phyloP scores from a whole-genome alignment of 2,113 vertebrate species.

The Haemorhous mexicanus region DNA sequence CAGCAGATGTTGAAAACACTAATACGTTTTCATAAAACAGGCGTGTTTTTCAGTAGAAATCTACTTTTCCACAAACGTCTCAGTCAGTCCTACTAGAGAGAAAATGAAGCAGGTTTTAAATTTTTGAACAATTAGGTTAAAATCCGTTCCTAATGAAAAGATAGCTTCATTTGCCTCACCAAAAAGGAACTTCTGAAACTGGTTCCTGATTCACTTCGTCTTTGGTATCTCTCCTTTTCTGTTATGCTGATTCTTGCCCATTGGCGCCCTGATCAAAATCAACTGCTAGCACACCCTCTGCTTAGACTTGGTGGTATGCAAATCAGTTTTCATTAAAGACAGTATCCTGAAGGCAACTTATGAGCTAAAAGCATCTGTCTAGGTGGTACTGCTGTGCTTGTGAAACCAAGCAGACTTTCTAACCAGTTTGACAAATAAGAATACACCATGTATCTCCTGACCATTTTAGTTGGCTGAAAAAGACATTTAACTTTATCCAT shows the following conservation, averaged over 20 bases:
- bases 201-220: not conserved
- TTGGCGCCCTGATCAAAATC: constrained; percentile 30
- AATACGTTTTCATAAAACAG: not conserved
- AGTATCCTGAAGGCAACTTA: constrained; percentile 26
- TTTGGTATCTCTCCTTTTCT: constrained; percentile 6
- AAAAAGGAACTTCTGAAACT: not conserved
- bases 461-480: not conserved
- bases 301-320: not conserved
- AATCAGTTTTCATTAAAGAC: constrained; percentile 29
- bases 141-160: not conserved
- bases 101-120: not conserved
- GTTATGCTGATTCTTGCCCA: constrained; percentile 16
- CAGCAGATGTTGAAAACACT: not conserved
- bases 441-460: not conserved
- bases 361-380: constrained; percentile 14
- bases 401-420: not conserved
- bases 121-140: not conserved
- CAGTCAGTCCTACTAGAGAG: not conserved
- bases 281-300: not conserved
- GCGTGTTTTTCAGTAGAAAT: not conserved
- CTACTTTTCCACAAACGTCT: not conserved
- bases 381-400: not conserved
- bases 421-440: not conserved
- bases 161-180: not conserved
- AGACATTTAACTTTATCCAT: not conserved